Percentiles rank a stretch among this genome's conserved stretches.
phyloP scores from a whole-genome alignment of 1,140 invertebrate species.

The Piezodorus guildinii region DNA sequence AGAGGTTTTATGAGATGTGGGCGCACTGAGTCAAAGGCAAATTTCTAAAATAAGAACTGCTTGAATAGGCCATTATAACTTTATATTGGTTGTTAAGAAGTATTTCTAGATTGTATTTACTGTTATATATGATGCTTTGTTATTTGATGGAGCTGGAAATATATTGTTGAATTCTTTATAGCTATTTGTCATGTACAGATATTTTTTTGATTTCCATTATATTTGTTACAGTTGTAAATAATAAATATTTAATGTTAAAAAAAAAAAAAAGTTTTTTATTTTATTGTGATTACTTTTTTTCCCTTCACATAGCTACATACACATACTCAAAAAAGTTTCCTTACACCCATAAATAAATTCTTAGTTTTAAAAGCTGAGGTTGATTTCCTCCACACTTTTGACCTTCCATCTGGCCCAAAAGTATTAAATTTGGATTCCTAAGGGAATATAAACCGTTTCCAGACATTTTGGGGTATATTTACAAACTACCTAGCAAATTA shows the following conservation, averaged over 20 bases:
- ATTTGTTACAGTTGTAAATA: constrained; percentile 15
- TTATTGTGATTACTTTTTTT: too few species aligned
- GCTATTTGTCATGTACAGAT: neutral
- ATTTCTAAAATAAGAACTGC: neutral
- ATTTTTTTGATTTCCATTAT: constrained; percentile 6
- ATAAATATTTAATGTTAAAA: constrained; percentile 15
- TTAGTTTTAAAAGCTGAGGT: too few species aligned
- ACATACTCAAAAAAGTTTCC: too few species aligned
- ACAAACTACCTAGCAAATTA: too few species aligned
- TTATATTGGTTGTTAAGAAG: constrained; percentile 10
- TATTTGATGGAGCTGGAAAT: neutral
- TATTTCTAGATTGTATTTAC: constrained; percentile 3
- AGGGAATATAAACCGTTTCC: too few species aligned
- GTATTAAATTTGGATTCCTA: too few species aligned
- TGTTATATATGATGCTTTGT: constrained; percentile 9
- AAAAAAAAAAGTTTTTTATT: neutral
- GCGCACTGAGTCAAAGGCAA: neutral
- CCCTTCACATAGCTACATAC: too few species aligned
- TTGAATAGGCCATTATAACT: neutral
- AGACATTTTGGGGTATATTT: too few species aligned
- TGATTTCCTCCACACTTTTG: too few species aligned
- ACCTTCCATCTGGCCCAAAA: too few species aligned
- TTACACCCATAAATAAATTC: too few species aligned
- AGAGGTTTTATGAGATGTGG: neutral
- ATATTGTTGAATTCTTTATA: constrained; percentile 10